Evolutionary conservation across 1,140 invertebrate species (phyloP).

Genomic region (Aphidius ervi): DNA sequence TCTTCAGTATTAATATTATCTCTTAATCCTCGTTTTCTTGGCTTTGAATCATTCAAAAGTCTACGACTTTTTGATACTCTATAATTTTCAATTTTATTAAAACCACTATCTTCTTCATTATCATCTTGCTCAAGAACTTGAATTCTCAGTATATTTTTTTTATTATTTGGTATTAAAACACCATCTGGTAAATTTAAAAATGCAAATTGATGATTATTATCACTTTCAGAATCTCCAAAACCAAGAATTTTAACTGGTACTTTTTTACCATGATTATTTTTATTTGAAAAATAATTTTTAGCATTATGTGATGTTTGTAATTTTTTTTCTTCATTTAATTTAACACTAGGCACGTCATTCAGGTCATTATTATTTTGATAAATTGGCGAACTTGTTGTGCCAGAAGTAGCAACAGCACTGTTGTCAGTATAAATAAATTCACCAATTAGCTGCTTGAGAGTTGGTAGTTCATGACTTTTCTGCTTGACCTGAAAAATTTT

Average conservation of each 20-base stretch:
- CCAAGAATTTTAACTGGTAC: conserved; percentile 30
- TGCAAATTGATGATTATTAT: conserved; percentile 25
- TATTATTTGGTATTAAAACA: conserved; percentile 22
- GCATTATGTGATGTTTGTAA: neutral
- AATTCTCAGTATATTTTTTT: conserved; percentile 25
- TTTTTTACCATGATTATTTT: conserved; percentile 15
- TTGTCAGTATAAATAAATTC: neutral
- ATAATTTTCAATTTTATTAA: neutral
- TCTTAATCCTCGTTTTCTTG: neutral
- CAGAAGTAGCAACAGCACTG: neutral
- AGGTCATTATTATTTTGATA: neutral
- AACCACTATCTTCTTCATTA: neutral
- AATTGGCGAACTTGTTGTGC: neutral
- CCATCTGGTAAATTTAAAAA: conserved; percentile 29
- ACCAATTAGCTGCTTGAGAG: conserved; percentile 40
- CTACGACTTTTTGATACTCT: neutral
- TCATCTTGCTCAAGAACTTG: conserved; percentile 21
- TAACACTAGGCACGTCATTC: neutral
- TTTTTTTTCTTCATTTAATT: neutral
- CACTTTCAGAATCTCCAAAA: conserved; percentile 25
- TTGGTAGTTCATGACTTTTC: conserved; percentile 34
- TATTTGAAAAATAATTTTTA: neutral
- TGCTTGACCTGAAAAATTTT: conserved; percentile 47
- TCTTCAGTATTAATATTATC: neutral
- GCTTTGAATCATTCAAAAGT: neutral